Percentiles rank a stretch among this genome's conserved stretches.
Conservation (phyloP, 2,113 vertebrate genomes). For the Gymnocephalus cernua region DNA sequence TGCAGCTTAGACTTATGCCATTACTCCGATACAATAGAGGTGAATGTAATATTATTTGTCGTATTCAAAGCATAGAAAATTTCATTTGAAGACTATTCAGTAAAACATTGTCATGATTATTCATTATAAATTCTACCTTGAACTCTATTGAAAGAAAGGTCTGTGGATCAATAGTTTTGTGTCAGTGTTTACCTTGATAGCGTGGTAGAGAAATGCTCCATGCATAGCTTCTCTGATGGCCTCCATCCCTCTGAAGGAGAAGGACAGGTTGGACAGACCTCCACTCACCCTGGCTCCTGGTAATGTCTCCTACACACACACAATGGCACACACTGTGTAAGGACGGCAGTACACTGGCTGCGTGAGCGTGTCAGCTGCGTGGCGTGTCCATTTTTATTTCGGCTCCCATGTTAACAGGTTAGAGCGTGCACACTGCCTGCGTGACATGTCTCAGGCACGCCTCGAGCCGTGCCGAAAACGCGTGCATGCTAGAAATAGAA, state of each 20-base stretch:
- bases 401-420: too few species aligned
- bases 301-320: conserved; percentile 86
- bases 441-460: too few species aligned
- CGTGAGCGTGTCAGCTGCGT: too few species aligned
- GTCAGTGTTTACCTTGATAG: conserved; percentile 83
- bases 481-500: too few species aligned
- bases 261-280: conserved; percentile 97
- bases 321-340: too few species aligned
- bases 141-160: not conserved
- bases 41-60: too few species aligned
- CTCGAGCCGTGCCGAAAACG: too few species aligned
- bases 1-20: not conserved
- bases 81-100: not conserved
- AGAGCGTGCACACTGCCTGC: too few species aligned
- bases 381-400: too few species aligned
- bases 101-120: not conserved
- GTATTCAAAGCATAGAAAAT: not conserved
- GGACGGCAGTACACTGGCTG: too few species aligned
- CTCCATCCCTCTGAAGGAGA: conserved; percentile 98
- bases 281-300: conserved; percentile 93
- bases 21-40: too few species aligned
- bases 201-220: conserved; percentile 94
- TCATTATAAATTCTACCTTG: not conserved
- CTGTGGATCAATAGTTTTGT: not conserved
- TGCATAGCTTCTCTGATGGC: conserved; percentile 97